Evolutionary conservation across 2,113 vertebrate genomes (phyloP).

Genomic region (Formicarius rufipectus): DNA sequence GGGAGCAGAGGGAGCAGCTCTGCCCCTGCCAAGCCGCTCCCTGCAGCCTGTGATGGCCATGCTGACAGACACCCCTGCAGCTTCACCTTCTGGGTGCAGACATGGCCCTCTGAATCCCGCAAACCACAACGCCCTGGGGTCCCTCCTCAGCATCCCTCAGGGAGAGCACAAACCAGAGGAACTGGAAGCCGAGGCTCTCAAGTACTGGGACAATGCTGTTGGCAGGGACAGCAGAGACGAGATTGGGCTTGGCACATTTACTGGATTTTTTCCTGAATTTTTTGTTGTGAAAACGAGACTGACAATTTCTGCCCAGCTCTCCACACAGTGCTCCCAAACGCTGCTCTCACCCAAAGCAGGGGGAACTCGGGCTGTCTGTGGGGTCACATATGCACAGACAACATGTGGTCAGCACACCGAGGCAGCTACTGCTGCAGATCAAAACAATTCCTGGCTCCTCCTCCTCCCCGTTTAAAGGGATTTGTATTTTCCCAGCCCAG

Average conservation of each 20-base stretch:
- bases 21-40: fast-evolving
- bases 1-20: neutral
- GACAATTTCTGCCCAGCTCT: neutral
- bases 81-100: neutral
- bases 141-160: neutral
- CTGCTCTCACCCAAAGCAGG: fast-evolving
- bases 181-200: neutral
- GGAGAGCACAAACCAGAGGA: neutral
- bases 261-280: fast-evolving
- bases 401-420: neutral
- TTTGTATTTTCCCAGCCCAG: neutral
- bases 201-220: neutral
- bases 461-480: neutral
- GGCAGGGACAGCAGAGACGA: no score
- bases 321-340: fast-evolving
- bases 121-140: neutral
- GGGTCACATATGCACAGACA: fast-evolving
- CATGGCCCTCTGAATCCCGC: neutral
- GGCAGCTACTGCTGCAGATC: neutral
- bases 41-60: neutral
- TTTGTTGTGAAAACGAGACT: neutral
- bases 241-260: fast-evolving
- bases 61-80: fast-evolving
- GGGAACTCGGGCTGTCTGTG: neutral
- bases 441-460: neutral